Base-by-base conservation (phyloP, 2,888 invertebrate species). In the Hartigia nigra region DNA sequence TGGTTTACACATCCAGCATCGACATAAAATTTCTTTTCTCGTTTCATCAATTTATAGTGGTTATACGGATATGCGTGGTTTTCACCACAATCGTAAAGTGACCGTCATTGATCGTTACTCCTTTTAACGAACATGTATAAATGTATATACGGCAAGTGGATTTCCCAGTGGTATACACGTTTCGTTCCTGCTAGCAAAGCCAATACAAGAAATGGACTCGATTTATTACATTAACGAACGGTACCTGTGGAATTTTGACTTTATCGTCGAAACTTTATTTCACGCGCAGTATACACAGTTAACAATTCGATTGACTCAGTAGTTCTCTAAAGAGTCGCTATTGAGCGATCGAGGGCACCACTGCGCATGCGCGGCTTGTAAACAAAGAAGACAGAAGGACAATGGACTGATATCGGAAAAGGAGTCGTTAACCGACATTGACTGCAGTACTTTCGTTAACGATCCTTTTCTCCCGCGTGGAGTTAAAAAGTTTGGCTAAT, bases 351-450 rank as follows among this genome's bases (percentile, higher is more conserved):
- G 23, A 55, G 55, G 23, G 55, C 55, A 23, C 55, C 55, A 55
- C 9, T 55, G 23, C 55, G 23, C 55, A 55, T 55, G 55, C 55
- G 55, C 23, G 55, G 55, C 55, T 55, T 55, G 55, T 55, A 55
- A 55, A 23, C 55, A 55, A 5, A 2, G 55, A 55, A 9, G 55
- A 23, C 9, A 55, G 39, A 5, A 39, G 55, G 9, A 55, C 55
- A 55, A 55, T 55, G 23, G 55, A 23, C 78, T 80, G 81, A 79
- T 77, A 80, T 76, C 80, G 82, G 78, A 76, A 82, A 81, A 83
- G 83, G 82, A 83, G 83, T 81, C 83, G 83, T 84, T 83, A 83
- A 83, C 82, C 80, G 81, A 79, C 82, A 79, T 80, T 81, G 82
- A 80, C 82, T 84, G 81, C 79, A 80, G 80, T 80, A 82, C 82